phyloP scores from a whole-genome alignment of 2,888 invertebrate species.

The Leptinotarsa peninsularis region DNA sequence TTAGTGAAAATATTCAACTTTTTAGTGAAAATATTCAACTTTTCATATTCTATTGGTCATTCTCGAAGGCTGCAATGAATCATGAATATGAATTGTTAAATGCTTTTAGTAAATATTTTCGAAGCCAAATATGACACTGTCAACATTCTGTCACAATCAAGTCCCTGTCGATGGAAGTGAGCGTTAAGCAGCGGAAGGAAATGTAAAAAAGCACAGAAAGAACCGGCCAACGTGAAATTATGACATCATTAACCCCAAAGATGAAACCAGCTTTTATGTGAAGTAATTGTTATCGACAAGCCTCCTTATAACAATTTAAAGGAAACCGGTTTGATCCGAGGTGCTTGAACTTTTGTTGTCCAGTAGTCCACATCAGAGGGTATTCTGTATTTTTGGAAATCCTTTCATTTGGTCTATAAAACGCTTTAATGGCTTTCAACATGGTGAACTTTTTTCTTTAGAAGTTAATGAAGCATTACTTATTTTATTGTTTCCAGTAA shows the following conservation, averaged over 20 bases:
- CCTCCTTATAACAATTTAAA: conserved; percentile 39
- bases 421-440: conserved; percentile 22
- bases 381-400: conserved; percentile 31
- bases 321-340: conserved; percentile 36
- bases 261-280: conserved; percentile 36
- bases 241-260: conserved; percentile 40
- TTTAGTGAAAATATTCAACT: too few species aligned
- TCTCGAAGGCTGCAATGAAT: too few species aligned
- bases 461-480: conserved; percentile 16
- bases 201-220: not conserved
- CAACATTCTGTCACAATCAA: not conserved
- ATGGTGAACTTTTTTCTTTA: conserved; percentile 17
- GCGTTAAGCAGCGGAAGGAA: not conserved
- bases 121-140: not conserved
- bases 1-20: too few species aligned
- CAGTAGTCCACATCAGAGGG: conserved; percentile 24
- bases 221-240: conserved; percentile 33
- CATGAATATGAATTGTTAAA: too few species aligned
- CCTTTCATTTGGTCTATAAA: conserved; percentile 24
- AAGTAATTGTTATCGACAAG: conserved; percentile 44
- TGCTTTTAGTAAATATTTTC: too few species aligned
- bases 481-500: conserved; percentile 12
- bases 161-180: not conserved
- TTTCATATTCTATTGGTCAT: too few species aligned
- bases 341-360: conserved; percentile 39